These are phyloP conservation scores for Aphidoletes aphidimyza DNA, from an alignment of 2,888 invertebrate species.

Conservation along the genomic window DNA sequence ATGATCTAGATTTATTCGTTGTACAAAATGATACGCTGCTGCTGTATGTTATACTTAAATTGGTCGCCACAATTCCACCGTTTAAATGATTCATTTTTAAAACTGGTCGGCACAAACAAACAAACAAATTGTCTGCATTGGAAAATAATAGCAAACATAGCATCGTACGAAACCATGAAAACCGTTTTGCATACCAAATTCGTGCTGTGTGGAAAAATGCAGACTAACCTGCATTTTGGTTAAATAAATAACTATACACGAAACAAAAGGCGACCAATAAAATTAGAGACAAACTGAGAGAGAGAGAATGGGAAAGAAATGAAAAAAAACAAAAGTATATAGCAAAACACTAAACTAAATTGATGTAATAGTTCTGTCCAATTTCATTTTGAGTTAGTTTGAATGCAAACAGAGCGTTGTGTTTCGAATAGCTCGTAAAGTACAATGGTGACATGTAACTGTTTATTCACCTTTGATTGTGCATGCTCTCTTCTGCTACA, in stretches of 20 bases:
- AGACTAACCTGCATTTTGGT: conserved; percentile 21
- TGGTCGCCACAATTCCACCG: neutral
- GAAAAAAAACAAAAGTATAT: neutral
- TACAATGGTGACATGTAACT: neutral
- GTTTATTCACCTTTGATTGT: conserved; percentile 29
- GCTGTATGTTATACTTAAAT: too few relatives aligned
- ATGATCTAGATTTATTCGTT: neutral
- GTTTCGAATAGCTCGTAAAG: neutral
- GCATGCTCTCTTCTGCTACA: neutral
- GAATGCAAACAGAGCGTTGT: neutral
- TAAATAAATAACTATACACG: conserved; percentile 18
- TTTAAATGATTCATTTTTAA: conserved; percentile 19
- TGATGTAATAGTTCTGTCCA: conserved; percentile 44
- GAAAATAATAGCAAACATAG: neutral
- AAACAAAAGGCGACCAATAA: neutral
- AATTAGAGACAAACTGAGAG: neutral
- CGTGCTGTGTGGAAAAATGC: neutral
- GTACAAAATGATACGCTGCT: neutral
- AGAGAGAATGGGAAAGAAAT: neutral
- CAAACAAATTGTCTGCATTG: neutral
- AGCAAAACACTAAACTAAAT: neutral
- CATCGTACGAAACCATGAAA: too few relatives aligned
- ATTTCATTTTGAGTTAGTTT: conserved; percentile 8
- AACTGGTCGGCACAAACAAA: neutral
- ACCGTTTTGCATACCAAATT: conserved; percentile 43